phyloP scores from a whole-genome alignment of 1,140 invertebrate genomes.

The Panulirus ornatus region DNA sequence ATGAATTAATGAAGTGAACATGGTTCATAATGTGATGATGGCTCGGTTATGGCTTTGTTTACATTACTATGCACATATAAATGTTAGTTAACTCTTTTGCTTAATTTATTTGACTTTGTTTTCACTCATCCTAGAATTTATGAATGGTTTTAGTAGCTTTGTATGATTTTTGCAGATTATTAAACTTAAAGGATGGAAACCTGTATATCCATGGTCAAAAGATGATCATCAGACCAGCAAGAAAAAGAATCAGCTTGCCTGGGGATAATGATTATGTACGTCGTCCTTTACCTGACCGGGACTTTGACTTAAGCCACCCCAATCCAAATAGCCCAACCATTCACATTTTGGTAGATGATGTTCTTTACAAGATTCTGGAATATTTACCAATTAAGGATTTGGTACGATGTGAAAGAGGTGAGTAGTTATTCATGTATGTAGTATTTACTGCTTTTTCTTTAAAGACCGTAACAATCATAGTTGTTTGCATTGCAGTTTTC shows the following conservation, averaged over 20 bases:
- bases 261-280: constrained; percentile 47
- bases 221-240: constrained; percentile 35
- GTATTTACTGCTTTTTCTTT: not conserved
- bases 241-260: constrained; percentile 29
- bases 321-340: constrained; percentile 25
- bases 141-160: too few relatives aligned
- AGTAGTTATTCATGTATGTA: not conserved
- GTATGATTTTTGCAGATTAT: constrained; percentile 26
- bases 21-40: too few relatives aligned
- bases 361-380: constrained; percentile 43
- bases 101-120: too few relatives aligned
- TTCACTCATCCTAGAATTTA: too few relatives aligned
- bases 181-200: constrained; percentile 20
- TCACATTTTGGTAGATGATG: constrained; percentile 58
- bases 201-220: constrained; percentile 22
- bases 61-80: too few relatives aligned
- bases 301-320: constrained; percentile 30
- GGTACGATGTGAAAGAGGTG: constrained; percentile 44
- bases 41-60: too few relatives aligned
- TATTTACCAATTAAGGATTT: constrained; percentile 23
- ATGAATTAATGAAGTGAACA: too few relatives aligned
- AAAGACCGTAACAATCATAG: not conserved
- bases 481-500: too few relatives aligned
- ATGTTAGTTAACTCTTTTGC: too few relatives aligned
- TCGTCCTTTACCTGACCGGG: constrained; percentile 23